Conservation (phyloP, 2,797 vertebrate species). For the Intellagama lesueurii region DNA sequence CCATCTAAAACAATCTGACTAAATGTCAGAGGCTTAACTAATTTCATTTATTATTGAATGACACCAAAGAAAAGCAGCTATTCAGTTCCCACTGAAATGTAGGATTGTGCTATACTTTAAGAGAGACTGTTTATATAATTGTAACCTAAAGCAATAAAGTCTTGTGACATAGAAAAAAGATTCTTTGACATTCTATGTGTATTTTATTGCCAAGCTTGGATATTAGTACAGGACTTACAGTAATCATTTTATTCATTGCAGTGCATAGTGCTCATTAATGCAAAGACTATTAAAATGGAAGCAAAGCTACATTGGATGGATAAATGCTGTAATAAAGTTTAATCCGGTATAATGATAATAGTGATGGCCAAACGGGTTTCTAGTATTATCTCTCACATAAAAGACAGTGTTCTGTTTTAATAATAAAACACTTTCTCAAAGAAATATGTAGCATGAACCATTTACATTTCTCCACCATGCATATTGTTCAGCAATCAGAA, state of each 20-base stretch:
- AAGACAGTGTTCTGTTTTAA: not conserved
- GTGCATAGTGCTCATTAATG: not conserved
- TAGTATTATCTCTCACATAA: not conserved
- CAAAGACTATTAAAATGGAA: not conserved
- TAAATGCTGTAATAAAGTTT: not conserved
- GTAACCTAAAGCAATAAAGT: slow-evolving; percentile 18
- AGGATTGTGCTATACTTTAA: slow-evolving; percentile 5
- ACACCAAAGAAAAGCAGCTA: slow-evolving; percentile 27
- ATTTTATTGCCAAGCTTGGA: not conserved
- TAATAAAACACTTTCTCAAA: not conserved
- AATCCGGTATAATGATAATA: not conserved
- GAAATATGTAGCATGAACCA: not conserved
- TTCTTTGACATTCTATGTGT: not conserved
- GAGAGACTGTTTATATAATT: slow-evolving; percentile 1
- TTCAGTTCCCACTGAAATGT: slow-evolving; percentile 12
- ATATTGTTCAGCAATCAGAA: not conserved
- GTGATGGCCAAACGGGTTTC: not conserved
- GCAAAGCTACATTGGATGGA: not conserved
- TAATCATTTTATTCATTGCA: not conserved
- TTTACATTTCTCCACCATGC: not conserved
- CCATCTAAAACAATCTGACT: not conserved
- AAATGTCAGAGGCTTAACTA: slow-evolving; percentile 3
- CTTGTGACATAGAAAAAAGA: slow-evolving; percentile 23
- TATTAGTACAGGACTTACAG: not conserved
- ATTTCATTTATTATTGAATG: slow-evolving; percentile 3